A percentile compares a stretch with the other conserved stretches of the same genome.
Evolutionary conservation across 2,888 invertebrate genomes (phyloP).

Genomic region (Anorthoa munda): DNA sequence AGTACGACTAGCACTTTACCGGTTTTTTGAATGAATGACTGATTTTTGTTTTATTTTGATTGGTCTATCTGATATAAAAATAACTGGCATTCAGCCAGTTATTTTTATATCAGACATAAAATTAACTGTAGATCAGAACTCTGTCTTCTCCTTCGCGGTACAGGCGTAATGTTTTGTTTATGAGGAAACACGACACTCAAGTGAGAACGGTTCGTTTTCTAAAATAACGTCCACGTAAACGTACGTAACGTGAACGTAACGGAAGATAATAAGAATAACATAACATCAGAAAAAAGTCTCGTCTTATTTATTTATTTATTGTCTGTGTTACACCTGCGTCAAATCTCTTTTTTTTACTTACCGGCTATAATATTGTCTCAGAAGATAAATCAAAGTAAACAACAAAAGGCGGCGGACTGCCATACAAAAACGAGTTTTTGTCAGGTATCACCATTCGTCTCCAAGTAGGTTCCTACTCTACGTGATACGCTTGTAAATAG

Average conservation of each 20-base stretch:
- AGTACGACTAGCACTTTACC: no score
- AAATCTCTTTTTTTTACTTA: background rate
- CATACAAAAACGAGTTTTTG: slow-evolving; percentile 36
- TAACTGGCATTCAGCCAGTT: no score
- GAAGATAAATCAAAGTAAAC: background rate
- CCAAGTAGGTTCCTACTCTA: background rate
- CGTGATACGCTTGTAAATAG: background rate
- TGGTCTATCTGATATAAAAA: background rate
- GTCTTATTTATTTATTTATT: no score
- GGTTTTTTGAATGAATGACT: no score
- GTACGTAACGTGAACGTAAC: no score
- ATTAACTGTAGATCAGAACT: background rate
- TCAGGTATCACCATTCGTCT: slow-evolving; percentile 5
- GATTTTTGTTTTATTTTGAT: no score
- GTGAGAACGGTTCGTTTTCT: background rate
- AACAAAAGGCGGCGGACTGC: background rate
- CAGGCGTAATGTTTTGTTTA: background rate
- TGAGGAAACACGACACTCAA: background rate
- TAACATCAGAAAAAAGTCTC: no score
- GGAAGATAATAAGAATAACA: no score
- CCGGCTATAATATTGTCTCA: background rate
- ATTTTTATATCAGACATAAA: background rate
- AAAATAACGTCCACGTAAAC: no score
- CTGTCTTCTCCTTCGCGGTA: background rate
- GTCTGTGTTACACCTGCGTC: background rate